Evolutionary conservation across 2,888 invertebrate species (phyloP).

Genomic region (Melanophora roralis): DNA sequence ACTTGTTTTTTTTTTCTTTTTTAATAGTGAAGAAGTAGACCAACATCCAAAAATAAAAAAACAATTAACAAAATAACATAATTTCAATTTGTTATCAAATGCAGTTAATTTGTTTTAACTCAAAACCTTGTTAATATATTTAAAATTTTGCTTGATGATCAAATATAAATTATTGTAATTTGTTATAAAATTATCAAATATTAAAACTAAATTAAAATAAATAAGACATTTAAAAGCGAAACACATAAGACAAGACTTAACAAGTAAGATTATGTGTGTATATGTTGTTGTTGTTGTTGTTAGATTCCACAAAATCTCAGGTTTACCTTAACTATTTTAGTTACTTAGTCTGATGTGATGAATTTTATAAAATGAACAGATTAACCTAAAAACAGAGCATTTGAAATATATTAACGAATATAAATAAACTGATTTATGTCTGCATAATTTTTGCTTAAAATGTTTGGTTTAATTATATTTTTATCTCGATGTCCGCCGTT

Average conservation of each 20-base stretch:
- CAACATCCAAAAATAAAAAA: background rate
- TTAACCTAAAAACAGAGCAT: constrained; percentile 38
- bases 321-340: constrained; percentile 54
- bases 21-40: background rate
- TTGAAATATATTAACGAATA: background rate
- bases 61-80: background rate
- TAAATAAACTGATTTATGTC: background rate
- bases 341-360: constrained; percentile 36
- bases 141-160: background rate
- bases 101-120: background rate
- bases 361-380: constrained; percentile 29
- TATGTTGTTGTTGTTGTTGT: background rate
- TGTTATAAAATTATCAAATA: no score
- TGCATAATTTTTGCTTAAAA: background rate
- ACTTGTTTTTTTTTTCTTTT: constrained; percentile 17
- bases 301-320: constrained; percentile 40
- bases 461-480: no score
- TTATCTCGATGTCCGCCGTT: no score
- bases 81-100: background rate
- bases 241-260: background rate
- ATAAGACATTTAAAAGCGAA: background rate
- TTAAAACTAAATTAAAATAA: background rate
- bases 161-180: constrained; percentile 9
- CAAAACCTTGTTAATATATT: constrained; percentile 14
- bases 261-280: background rate